Conservation (phyloP, 1,140 invertebrate genomes). For the Mesaphorura yosii region DNA sequence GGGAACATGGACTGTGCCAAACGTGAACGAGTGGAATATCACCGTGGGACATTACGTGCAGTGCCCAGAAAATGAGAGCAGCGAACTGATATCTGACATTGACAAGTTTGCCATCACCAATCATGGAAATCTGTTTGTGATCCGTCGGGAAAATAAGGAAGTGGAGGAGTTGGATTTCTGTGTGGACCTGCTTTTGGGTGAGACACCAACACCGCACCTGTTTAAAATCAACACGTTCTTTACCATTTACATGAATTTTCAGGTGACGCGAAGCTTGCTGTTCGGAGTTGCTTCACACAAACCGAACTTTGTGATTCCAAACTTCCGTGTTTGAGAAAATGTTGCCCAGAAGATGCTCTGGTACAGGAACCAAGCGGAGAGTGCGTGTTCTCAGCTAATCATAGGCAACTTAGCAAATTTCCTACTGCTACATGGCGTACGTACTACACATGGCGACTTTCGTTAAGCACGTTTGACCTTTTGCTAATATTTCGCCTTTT, state of each 20-base stretch:
- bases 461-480: background rate
- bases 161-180: conserved; percentile 22
- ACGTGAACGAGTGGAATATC: conserved; percentile 23
- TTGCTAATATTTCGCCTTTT: conserved; percentile 1
- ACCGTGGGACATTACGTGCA: conserved; percentile 4
- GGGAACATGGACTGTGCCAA: background rate
- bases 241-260: conserved; percentile 2
- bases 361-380: conserved; percentile 14
- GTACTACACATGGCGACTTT: background rate
- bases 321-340: conserved; percentile 25
- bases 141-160: conserved; percentile 12
- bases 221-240: background rate
- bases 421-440: background rate
- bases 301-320: conserved; percentile 15
- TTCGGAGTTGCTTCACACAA: conserved; percentile 21
- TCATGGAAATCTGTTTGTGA: conserved; percentile 22
- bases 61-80: conserved; percentile 11
- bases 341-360: conserved; percentile 22
- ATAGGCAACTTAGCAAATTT: background rate
- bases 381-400: background rate
- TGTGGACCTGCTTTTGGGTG: conserved; percentile 25
- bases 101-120: conserved; percentile 15
- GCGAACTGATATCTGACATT: conserved; percentile 23
- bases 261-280: conserved; percentile 18
- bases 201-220: no score